Conservation (phyloP, 1,140 invertebrate genomes). For the Watersipora subatra region DNA sequence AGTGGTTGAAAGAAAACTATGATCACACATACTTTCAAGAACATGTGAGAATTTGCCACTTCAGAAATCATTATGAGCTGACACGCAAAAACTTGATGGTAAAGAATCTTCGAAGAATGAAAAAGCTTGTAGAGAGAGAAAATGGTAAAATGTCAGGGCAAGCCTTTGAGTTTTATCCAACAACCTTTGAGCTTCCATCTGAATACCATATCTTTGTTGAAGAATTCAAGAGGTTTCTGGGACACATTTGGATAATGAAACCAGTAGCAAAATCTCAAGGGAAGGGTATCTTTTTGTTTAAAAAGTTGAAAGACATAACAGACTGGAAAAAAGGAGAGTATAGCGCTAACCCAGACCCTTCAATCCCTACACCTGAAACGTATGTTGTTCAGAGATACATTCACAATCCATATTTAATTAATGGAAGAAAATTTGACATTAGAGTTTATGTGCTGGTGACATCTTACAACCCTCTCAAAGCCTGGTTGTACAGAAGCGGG, state of each 20-base stretch:
- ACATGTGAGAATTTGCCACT: slow-evolving; percentile 43
- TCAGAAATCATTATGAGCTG: slow-evolving; percentile 45
- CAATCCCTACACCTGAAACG: slow-evolving; percentile 29
- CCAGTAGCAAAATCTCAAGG: slow-evolving; percentile 44
- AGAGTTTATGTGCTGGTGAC: slow-evolving; percentile 38
- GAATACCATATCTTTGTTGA: slow-evolving; percentile 46
- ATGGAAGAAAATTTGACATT: slow-evolving; percentile 39
- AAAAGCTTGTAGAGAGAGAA: slow-evolving; percentile 37
- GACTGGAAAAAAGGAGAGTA: slow-evolving; percentile 45
- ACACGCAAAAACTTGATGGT: slow-evolving; percentile 44
- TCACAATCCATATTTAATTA: slow-evolving; percentile 40
- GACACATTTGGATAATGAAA: slow-evolving; percentile 47
- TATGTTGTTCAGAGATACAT: slow-evolving; percentile 41
- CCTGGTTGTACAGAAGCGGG: slow-evolving; percentile 43
- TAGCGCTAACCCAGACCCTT: slow-evolving; percentile 24
- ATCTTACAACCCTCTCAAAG: slow-evolving; percentile 41
- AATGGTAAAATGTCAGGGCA: slow-evolving; percentile 29
- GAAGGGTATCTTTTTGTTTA: slow-evolving; percentile 43
- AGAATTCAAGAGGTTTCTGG: slow-evolving; percentile 42
- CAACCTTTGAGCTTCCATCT: slow-evolving; percentile 40
- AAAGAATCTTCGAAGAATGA: slow-evolving; percentile 41
- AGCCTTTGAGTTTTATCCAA: slow-evolving; percentile 41
- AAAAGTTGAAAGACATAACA: slow-evolving; percentile 43
- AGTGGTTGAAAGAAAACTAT: slow-evolving; percentile 42
- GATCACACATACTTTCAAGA: slow-evolving; percentile 43